Evolutionary conservation across 1,140 invertebrate species (phyloP), one percentile per base, ranked within the genome.

Genomic region (Steinernema feltiae): DNA sequence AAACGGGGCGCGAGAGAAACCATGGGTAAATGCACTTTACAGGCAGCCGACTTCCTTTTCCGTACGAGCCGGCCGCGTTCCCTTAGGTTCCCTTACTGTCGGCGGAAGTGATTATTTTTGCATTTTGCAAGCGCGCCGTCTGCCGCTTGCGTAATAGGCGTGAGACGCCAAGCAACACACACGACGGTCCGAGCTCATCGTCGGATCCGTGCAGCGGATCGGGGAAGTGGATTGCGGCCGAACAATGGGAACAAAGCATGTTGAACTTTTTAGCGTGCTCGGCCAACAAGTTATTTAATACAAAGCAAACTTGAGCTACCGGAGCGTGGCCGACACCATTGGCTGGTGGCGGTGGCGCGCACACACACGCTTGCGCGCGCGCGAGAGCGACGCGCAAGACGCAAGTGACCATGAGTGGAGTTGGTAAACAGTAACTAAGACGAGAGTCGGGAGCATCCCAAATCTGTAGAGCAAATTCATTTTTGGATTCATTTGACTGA

Each of bases 211-310:
- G n/a, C n/a, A n/a, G n/a, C 53, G 3, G 7, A 3, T n/a, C 24
- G 15, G 53, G 53, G 24, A 63, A 63, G 53, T 63, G 53, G 24
- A 63, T 21, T 7, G 3, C 53, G 12, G 7, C 15, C 53, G 12
- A 63, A 63, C 12, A 12, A 63, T 15, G 24, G 35, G 53, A 27
- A 63, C 53, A 63, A 63, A 63, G 53, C 53, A 21, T 63, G 53
- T 63, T 63, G 53, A 63, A 63, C 53, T 63, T 63, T 63, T 63
- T 63, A 63, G 53, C 24, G 53, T 21, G 53, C n/a, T n/a, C n/a
- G 53, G 53, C 53, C 53, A 63, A 63, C 53, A 63, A 63, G 53
- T 63, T 63, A 63, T 63, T 63, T 63, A 63, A 63, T 63, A 63
- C 53, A 63, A 63, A 63, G 24, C 24, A 63, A 63, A 63, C 53